These are phyloP conservation scores for Strix uralensis DNA, from an alignment of 2,113 vertebrate genomes.

Conservation along the genomic window DNA sequence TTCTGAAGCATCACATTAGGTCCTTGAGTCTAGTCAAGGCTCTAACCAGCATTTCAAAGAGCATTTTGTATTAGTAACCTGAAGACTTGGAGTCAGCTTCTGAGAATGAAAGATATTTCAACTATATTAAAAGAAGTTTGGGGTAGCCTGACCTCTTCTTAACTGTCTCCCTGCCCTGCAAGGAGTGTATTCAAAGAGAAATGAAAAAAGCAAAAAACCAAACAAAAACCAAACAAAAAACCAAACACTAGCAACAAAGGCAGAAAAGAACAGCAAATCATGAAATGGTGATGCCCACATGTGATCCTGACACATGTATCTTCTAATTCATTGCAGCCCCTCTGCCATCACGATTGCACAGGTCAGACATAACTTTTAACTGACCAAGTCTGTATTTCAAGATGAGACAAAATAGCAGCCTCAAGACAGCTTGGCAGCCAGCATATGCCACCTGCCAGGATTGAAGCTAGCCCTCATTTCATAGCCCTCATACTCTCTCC, in stretches of 20 bases:
- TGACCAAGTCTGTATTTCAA: neutral
- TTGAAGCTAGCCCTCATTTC: neutral
- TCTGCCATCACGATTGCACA: neutral
- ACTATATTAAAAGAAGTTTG: neutral
- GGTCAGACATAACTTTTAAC: neutral
- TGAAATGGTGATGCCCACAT: neutral
- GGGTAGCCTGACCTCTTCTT: neutral
- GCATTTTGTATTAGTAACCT: neutral
- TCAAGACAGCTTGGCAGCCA: neutral
- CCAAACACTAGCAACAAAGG: neutral
- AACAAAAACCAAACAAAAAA: neutral
- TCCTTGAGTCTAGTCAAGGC: neutral
- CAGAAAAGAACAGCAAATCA: neutral
- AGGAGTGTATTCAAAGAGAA: neutral
- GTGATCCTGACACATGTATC: neutral
- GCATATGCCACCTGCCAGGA: accelerated
- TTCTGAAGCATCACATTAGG: neutral
- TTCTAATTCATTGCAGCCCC: neutral
- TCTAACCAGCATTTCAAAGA: neutral
- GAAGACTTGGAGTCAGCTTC: neutral
- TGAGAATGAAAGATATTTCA: neutral
- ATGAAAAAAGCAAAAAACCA: neutral
- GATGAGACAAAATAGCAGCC: neutral
- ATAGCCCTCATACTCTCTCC: neutral
- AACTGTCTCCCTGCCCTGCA: neutral